Evolutionary conservation across 2,888 invertebrate genomes (phyloP).

Genomic region (Pedicia rivosa): DNA sequence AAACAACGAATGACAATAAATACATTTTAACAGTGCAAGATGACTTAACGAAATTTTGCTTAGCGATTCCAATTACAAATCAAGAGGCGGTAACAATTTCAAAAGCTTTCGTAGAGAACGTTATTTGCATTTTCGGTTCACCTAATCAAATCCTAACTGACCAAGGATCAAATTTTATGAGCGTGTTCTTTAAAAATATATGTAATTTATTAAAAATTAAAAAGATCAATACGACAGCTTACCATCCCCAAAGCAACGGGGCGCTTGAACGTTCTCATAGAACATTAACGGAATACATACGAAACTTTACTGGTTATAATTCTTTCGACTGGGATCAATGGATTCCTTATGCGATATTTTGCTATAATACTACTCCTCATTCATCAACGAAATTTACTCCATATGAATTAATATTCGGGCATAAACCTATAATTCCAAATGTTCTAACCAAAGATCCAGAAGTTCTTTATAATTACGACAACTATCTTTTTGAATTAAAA

Average conservation of each 20-base stretch:
- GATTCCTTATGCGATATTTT: slow-evolving; percentile 1
- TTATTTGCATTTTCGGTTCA: not conserved
- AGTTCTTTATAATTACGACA: not conserved
- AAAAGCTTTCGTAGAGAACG: not conserved
- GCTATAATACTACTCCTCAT: slow-evolving; percentile 1
- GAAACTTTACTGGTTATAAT: slow-evolving; percentile 14
- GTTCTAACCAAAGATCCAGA: not conserved
- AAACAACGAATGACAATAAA: not conserved
- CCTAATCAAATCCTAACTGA: not conserved
- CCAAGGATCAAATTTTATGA: not conserved
- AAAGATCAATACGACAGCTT: not conserved
- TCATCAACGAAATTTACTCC: not conserved
- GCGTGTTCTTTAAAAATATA: not conserved
- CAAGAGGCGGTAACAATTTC: not conserved
- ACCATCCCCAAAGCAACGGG: not conserved
- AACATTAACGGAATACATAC: not conserved
- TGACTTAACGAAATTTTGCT: not conserved
- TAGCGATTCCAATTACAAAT: not conserved
- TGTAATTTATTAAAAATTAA: not conserved
- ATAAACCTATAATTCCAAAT: not conserved
- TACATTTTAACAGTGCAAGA: not conserved
- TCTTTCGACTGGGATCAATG: not conserved
- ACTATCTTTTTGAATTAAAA: not conserved
- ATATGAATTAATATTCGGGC: not conserved
- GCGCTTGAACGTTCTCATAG: not conserved